Evolutionary conservation across 2,888 invertebrate genomes (phyloP).

Genomic region (Chorisops tibialis): DNA sequence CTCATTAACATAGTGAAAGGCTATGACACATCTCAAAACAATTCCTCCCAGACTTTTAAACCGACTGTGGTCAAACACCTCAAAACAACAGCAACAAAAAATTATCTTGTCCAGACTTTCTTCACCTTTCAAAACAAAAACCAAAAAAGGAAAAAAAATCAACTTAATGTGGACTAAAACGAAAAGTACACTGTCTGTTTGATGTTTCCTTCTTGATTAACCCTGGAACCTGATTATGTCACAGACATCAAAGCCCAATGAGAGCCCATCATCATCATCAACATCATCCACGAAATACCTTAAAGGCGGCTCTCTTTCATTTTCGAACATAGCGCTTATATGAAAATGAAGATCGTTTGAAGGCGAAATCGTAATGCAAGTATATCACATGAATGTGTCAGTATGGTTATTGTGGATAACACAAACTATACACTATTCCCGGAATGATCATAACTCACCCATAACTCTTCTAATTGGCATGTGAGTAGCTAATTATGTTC

Average conservation of each 20-base stretch:
- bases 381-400: no score
- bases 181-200: background rate
- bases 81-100: background rate
- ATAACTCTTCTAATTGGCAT: constrained; percentile 24
- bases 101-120: constrained; percentile 16
- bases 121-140: constrained; percentile 6
- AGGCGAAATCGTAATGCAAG: no score
- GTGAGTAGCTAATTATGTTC: constrained; percentile 21
- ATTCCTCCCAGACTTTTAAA: background rate
- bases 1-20: constrained; percentile 17
- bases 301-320: no score
- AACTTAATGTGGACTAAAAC: no score
- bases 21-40: constrained; percentile 22
- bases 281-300: no score
- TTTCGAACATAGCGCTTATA: no score
- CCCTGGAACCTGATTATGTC: constrained; percentile 20
- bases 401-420: no score
- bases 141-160: no score
- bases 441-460: constrained; percentile 19
- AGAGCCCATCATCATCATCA: background rate
- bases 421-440: constrained; percentile 3
- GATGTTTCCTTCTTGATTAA: constrained; percentile 19
- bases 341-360: no score
- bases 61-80: constrained; percentile 22
- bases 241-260: constrained; percentile 22